Evolutionary conservation across 2,797 vertebrate genomes (phyloP).

Genomic region (Chelidonichthys spinosus): DNA sequence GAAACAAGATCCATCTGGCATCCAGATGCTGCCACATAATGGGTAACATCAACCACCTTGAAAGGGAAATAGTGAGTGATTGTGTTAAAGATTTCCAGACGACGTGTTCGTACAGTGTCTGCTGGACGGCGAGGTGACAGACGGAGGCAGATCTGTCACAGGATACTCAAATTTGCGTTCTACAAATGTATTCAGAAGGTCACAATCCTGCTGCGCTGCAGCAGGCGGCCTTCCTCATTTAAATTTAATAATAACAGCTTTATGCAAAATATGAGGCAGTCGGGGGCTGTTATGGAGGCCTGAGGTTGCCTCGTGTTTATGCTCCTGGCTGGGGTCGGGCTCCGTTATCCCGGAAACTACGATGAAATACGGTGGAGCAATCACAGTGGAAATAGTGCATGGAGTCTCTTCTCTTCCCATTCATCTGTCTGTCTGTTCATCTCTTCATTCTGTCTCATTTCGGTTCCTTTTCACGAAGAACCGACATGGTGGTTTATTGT

Average conservation of each 20-base stretch:
- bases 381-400: slow-evolving; percentile 15
- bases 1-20: slow-evolving; percentile 58
- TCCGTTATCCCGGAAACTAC: slow-evolving; percentile 4
- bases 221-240: slow-evolving; percentile 76
- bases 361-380: slow-evolving; percentile 12
- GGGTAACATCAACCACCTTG: slow-evolving; percentile 59
- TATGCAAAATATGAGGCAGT: slow-evolving; percentile 73
- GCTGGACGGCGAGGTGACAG: slow-evolving; percentile 65
- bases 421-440: neutral
- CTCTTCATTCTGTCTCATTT: neutral
- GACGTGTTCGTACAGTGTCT: slow-evolving; percentile 42
- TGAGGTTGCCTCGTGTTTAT: slow-evolving; percentile 34
- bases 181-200: slow-evolving; percentile 82
- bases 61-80: slow-evolving; percentile 56
- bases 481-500: slow-evolving; percentile 10
- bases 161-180: slow-evolving; percentile 71
- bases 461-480: slow-evolving; percentile 25
- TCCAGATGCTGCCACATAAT: slow-evolving; percentile 60
- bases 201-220: slow-evolving; percentile 72
- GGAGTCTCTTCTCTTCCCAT: slow-evolving; percentile 5
- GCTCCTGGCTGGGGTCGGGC: slow-evolving; percentile 26
- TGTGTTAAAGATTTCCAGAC: slow-evolving; percentile 51
- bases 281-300: slow-evolving; percentile 45
- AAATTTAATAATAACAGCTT: slow-evolving; percentile 82
- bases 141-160: slow-evolving; percentile 72